A percentile compares a stretch with the other conserved stretches of the same genome.
These are phyloP conservation scores for Latrodectus geometricus DNA, from an alignment of 1,140 invertebrate species.

Conservation along the genomic window DNA sequence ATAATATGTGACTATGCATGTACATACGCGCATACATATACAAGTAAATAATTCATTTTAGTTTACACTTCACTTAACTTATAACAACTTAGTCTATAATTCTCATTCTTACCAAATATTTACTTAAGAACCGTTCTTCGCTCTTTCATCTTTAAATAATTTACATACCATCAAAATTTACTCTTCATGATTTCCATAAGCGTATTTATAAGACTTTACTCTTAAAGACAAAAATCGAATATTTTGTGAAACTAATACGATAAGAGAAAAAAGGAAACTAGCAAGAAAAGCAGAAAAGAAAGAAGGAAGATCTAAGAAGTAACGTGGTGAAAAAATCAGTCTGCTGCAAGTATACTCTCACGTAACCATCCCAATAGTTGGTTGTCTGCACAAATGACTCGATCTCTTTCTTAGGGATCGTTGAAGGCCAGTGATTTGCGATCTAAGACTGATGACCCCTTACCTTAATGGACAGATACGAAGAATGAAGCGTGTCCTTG, in stretches of 20 bases:
- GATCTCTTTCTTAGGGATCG: slow-evolving; percentile 14
- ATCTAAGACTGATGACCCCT: slow-evolving; percentile 29
- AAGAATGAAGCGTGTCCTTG: not conserved
- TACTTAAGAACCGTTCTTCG: too few species aligned
- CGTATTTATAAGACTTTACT: too few species aligned
- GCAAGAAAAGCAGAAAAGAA: not conserved
- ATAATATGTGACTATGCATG: too few species aligned
- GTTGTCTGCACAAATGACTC: slow-evolving; percentile 40
- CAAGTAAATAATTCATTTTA: too few species aligned
- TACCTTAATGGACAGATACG: slow-evolving; percentile 22
- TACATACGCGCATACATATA: too few species aligned
- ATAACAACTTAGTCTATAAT: too few species aligned
- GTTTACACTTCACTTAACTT: too few species aligned
- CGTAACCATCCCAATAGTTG: slow-evolving; percentile 28
- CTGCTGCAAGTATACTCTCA: not conserved
- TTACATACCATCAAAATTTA: too few species aligned
- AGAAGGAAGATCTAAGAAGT: not conserved
- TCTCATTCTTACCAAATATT: too few species aligned
- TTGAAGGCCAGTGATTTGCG: slow-evolving; percentile 37
- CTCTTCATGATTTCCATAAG: too few species aligned
- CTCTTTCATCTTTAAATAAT: too few species aligned
- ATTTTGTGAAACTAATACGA: not conserved
- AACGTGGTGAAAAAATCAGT: not conserved
- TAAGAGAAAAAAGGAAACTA: not conserved
- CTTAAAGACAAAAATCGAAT: not conserved